Evolutionary conservation across 2,797 vertebrate species (phyloP).

Genomic region (Siniperca undulata): DNA sequence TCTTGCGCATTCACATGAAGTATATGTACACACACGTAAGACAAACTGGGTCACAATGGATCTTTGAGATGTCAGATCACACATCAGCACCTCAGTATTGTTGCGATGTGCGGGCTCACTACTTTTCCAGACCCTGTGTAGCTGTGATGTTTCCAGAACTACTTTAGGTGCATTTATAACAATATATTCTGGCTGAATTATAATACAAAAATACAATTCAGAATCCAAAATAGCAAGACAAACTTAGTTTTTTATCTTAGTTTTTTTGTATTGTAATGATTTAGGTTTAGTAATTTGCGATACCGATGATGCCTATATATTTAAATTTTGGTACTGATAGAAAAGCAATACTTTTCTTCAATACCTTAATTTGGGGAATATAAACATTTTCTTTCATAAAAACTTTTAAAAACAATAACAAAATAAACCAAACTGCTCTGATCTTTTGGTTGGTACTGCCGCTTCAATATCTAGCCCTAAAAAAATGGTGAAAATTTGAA

Average conservation of each 20-base stretch:
- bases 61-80: conserved; percentile 13
- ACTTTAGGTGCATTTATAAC: conserved; percentile 10
- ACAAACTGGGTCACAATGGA: neutral
- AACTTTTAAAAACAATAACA: neutral
- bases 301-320: neutral
- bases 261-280: neutral
- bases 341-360: neutral
- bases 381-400: neutral
- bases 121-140: conserved; percentile 1
- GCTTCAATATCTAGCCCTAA: neutral
- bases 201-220: conserved; percentile 1
- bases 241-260: neutral
- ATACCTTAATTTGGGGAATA: neutral
- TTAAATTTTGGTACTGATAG: neutral
- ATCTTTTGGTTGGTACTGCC: neutral
- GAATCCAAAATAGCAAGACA: neutral
- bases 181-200: conserved; percentile 11
- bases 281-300: neutral
- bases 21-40: neutral
- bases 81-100: conserved; percentile 13
- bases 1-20: conserved; percentile 16
- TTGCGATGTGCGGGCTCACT: neutral
- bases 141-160: conserved; percentile 5
- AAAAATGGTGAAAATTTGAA: neutral
- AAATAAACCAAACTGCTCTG: neutral